phyloP scores from a whole-genome alignment of 2,888 invertebrate genomes.

The Philereme vetulata region DNA sequence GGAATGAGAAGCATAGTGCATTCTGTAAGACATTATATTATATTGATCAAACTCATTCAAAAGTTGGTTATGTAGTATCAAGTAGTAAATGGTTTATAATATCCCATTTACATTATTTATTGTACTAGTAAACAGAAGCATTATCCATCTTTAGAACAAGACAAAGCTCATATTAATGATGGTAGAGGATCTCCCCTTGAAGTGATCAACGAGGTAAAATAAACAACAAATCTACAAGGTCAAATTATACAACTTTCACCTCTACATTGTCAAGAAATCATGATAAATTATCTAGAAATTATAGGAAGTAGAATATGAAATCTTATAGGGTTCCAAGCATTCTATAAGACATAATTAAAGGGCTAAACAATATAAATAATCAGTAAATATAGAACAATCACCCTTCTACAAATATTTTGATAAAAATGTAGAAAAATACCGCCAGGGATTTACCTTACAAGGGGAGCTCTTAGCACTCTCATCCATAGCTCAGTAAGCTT shows the following conservation, averaged over 20 bases:
- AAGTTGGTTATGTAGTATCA: no score
- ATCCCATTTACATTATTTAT: background rate
- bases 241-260: conserved; percentile 22
- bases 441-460: conserved; percentile 78
- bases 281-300: conserved; percentile 10
- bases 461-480: conserved; percentile 76
- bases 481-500: conserved; percentile 74
- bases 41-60: conserved; percentile 19
- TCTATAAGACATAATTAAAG: conserved; percentile 19
- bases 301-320: conserved; percentile 15
- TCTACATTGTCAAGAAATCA: conserved; percentile 17
- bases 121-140: conserved; percentile 16
- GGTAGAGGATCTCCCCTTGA: conserved; percentile 44
- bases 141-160: conserved; percentile 15
- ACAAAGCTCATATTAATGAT: conserved; percentile 17
- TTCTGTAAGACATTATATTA: conserved; percentile 34
- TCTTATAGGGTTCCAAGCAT: conserved; percentile 24
- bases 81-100: background rate
- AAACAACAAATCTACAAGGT: conserved; percentile 28
- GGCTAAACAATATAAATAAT: conserved; percentile 19
- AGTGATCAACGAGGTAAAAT: conserved; percentile 21
- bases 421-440: conserved; percentile 55
- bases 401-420: conserved; percentile 45
- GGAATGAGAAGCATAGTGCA: conserved; percentile 60
- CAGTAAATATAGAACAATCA: conserved; percentile 41